Conservation (phyloP, 1,140 invertebrate species). For the Diplogasteroides magnus region DNA sequence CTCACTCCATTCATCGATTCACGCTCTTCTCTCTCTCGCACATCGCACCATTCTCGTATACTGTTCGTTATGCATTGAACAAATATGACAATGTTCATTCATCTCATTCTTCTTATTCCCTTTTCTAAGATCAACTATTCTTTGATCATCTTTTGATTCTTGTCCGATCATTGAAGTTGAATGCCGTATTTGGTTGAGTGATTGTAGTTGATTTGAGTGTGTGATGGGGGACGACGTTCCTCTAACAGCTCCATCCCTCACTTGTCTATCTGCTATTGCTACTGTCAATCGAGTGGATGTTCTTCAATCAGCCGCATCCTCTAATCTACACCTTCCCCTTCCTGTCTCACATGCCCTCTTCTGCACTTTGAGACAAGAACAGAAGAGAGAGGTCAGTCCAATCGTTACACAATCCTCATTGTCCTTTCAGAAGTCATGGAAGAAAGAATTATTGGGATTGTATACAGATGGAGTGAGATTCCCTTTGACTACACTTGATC, state of each 20-base stretch:
- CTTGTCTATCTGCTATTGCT: not conserved
- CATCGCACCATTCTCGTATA: not conserved
- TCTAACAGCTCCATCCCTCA: not conserved
- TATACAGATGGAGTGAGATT: conserved; percentile 9
- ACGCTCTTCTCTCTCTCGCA: not conserved
- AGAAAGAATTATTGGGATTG: not conserved
- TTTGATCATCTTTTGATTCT: not conserved
- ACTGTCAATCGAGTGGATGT: not conserved
- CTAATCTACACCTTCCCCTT: not conserved
- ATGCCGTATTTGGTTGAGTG: too few relatives aligned
- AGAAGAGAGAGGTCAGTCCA: not conserved
- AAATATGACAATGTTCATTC: too few relatives aligned
- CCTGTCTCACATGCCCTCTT: conserved; percentile 6
- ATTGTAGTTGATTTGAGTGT: too few relatives aligned
- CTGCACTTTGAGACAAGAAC: not conserved
- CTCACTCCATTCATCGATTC: not conserved
- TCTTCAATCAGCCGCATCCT: not conserved
- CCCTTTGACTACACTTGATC: not conserved
- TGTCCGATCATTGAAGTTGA: not conserved
- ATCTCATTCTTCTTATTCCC: too few relatives aligned
- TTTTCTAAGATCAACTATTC: too few relatives aligned
- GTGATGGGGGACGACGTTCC: not conserved
- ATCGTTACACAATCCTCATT: not conserved
- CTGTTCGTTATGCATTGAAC: too few relatives aligned
- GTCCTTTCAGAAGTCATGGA: not conserved